Conservation (phyloP, 2,113 vertebrate species). For the Myocastor coypus region DNA sequence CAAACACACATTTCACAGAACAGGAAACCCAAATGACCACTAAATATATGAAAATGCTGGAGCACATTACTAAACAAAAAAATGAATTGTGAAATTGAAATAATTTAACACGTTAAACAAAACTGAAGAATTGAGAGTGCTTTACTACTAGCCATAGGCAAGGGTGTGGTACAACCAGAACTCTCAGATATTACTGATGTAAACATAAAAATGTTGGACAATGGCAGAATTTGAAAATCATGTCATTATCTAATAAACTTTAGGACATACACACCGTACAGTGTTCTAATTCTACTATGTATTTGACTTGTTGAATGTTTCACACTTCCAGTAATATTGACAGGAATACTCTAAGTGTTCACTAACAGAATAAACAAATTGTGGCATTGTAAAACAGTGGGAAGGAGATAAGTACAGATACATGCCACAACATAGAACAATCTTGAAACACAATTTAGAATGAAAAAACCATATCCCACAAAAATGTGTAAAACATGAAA, state of each 20-base stretch:
- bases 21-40: background rate
- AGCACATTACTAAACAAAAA: background rate
- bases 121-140: background rate
- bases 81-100: constrained; percentile 29
- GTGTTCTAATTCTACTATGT: constrained; percentile 15
- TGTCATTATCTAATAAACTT: constrained; percentile 16
- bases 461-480: background rate
- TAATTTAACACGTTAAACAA: background rate
- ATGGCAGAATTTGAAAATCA: background rate
- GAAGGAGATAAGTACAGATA: constrained; percentile 26
- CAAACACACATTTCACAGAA: background rate
- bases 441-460: constrained; percentile 8
- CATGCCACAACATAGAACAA: background rate
- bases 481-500: background rate
- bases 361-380: constrained; percentile 15
- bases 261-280: background rate
- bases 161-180: background rate
- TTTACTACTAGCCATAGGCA: background rate
- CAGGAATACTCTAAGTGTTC: constrained; percentile 36
- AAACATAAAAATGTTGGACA: constrained; percentile 39
- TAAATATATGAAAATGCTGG: background rate
- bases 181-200: background rate
- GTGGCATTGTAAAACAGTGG: background rate
- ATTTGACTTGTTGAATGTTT: background rate
- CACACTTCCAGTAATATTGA: background rate